phyloP scores from a whole-genome alignment of 1,140 invertebrate genomes.

The Trinorchestia longiramus region DNA sequence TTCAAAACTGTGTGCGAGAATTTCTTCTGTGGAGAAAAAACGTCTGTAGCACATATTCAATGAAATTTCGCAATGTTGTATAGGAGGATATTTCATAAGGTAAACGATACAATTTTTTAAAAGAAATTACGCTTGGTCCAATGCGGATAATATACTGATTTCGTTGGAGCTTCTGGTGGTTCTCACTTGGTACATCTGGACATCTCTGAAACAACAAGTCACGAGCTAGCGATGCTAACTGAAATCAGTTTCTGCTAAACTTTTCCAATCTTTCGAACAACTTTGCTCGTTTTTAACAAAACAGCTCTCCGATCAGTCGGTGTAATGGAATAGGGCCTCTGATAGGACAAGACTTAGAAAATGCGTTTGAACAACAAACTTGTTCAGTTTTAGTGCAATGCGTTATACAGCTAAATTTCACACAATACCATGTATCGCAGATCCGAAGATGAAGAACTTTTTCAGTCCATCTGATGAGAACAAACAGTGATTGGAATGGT shows the following conservation, averaged over 20 bases:
- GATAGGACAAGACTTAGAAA: not conserved
- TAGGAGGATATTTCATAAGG: not conserved
- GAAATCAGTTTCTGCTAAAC: not conserved
- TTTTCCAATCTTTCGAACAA: not conserved
- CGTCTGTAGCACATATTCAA: too few relatives aligned
- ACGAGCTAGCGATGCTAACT: not conserved
- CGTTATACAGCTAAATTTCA: too few relatives aligned
- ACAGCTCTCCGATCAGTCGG: constrained; percentile 7
- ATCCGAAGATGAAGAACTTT: too few relatives aligned
- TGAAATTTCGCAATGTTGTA: not conserved
- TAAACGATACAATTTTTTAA: not conserved
- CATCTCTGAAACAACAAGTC: not conserved
- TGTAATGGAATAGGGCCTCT: not conserved
- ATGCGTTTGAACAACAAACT: not conserved
- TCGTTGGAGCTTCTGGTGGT: not conserved
- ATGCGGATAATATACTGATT: not conserved
- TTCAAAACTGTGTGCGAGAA: too few relatives aligned
- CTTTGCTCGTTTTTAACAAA: constrained; percentile 31
- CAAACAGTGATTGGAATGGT: too few relatives aligned
- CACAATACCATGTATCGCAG: not conserved
- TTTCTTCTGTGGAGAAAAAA: too few relatives aligned
- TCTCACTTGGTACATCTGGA: not conserved
- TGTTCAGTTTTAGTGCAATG: not conserved
- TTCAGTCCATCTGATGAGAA: too few relatives aligned
- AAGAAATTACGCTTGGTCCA: not conserved